Percentiles rank a stretch among this genome's conserved stretches.
These are phyloP conservation scores for Madoqua kirkii DNA, from an alignment of 2,113 vertebrate species.

Conservation along the genomic window DNA sequence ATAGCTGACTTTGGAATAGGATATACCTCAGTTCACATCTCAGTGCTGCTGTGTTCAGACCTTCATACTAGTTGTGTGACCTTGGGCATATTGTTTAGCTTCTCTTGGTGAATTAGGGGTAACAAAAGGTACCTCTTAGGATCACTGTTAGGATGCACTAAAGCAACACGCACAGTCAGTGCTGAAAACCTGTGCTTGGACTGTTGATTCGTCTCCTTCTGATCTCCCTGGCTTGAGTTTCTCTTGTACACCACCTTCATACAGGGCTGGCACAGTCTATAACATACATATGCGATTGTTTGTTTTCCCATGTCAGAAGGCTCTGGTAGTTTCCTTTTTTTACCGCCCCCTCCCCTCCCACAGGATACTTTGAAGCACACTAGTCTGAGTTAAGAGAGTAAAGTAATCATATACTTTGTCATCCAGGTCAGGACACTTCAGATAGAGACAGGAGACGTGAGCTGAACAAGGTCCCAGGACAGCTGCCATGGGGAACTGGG, in stretches of 20 bases:
- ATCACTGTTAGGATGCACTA: neutral
- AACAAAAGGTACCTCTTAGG: neutral
- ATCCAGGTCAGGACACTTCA: neutral
- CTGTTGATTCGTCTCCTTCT: neutral
- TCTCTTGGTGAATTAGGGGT: neutral
- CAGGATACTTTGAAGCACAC: neutral
- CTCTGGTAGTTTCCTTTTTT: neutral
- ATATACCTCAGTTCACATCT: neutral
- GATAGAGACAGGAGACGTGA: neutral
- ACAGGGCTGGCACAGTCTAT: neutral
- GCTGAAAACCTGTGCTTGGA: neutral
- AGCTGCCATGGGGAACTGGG: neutral
- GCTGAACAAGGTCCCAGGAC: neutral
- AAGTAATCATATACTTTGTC: neutral
- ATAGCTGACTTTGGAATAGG: neutral
- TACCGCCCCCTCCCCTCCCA: neutral
- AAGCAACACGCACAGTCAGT: neutral
- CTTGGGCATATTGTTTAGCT: neutral
- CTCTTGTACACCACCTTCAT: neutral
- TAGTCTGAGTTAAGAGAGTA: neutral
- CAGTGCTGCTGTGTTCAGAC: neutral
- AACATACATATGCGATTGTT: neutral
- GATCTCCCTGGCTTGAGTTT: neutral
- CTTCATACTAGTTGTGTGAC: neutral
- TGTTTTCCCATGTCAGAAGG: neutral